Percentiles rank a stretch among this genome's conserved stretches.
These are phyloP conservation scores for Melinopterus prodromus DNA, from an alignment of 2,888 invertebrate genomes.

Conservation along the genomic window DNA sequence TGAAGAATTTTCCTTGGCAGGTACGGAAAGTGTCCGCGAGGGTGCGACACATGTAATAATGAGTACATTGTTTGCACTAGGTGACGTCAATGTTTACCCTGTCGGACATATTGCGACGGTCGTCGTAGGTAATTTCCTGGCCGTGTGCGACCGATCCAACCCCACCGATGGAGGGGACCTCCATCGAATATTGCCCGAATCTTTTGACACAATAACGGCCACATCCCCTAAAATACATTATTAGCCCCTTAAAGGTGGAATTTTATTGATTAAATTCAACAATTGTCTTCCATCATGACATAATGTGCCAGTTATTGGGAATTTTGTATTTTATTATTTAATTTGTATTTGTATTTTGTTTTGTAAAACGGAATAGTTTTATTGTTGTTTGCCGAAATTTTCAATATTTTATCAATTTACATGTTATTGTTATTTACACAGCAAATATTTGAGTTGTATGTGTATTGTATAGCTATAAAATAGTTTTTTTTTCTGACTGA, in stretches of 20 bases:
- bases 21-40: slow-evolving; percentile 26
- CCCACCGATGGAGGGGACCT: not conserved
- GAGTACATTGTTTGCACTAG: slow-evolving; percentile 52
- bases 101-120: slow-evolving; percentile 61
- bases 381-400: no score
- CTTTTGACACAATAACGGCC: slow-evolving; percentile 27
- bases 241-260: not conserved
- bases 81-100: slow-evolving; percentile 60
- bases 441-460: no score
- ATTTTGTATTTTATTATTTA: no score
- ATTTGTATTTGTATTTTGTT: no score
- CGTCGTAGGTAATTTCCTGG: slow-evolving; percentile 58
- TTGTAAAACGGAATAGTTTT: no score
- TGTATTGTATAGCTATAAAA: no score
- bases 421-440: no score
- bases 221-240: not conserved
- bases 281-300: no score
- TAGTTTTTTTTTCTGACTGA: no score
- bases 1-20: not conserved
- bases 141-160: slow-evolving; percentile 35
- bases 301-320: no score
- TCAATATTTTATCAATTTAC: no score
- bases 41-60: slow-evolving; percentile 51
- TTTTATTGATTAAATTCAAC: not conserved
- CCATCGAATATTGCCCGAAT: slow-evolving; percentile 41